Conservation (phyloP, 2,888 invertebrate species). For the Nesidiocoris tenuis region DNA sequence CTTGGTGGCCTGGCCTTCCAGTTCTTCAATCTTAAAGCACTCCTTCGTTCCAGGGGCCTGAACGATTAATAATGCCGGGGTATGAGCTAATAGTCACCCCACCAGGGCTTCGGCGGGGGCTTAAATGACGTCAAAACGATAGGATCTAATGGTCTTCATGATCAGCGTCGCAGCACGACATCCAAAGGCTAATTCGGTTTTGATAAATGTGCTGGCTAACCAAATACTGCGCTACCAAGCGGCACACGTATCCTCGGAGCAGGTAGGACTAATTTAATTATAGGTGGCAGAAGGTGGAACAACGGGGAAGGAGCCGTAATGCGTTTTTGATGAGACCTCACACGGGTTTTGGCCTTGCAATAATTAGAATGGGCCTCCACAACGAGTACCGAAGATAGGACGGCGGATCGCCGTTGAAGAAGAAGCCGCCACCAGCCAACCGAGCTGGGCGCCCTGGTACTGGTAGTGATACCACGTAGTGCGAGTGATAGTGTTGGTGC, state of each 20-base stretch:
- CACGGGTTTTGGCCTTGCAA: constrained; percentile 39
- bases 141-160: background rate
- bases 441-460: constrained; percentile 2
- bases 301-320: constrained; percentile 28
- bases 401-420: constrained; percentile 21
- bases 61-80: background rate
- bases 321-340: constrained; percentile 45
- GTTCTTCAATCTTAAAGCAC: no score
- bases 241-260: background rate
- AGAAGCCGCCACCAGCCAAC: constrained; percentile 31
- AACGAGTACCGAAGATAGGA: background rate
- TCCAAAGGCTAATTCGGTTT: background rate
- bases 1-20: no score
- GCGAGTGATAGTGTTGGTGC: background rate
- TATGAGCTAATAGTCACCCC: background rate
- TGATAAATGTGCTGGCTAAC: constrained; percentile 33
- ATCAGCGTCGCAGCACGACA: background rate
- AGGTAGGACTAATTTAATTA: constrained; percentile 36
- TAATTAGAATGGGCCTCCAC: constrained; percentile 35
- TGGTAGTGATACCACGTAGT: background rate
- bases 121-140: background rate
- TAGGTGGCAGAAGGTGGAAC: constrained; percentile 2
- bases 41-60: no score
- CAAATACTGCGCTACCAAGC: constrained; percentile 32
- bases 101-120: no score